Evolutionary conservation across 2,888 invertebrate genomes (phyloP).

Genomic region (Lasioglossum leucozonium): DNA sequence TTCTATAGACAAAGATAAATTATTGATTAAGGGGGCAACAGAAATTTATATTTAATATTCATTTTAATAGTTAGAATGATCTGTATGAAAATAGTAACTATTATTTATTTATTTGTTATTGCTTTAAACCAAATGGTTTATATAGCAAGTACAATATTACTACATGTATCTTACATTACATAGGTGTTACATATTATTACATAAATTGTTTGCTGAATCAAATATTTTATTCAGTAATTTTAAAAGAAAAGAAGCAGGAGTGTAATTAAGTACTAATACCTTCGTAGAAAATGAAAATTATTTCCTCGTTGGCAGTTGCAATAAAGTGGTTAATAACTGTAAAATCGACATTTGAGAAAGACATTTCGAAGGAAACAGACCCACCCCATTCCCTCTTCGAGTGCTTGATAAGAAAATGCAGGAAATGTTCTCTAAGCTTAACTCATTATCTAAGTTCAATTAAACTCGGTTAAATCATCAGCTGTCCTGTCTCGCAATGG

Average conservation of each 20-base stretch:
- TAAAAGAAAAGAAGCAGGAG: no score
- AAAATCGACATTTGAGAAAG: slow-evolving; percentile 11
- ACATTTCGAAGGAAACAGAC: not conserved
- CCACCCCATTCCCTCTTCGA: not conserved
- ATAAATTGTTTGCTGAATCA: not conserved
- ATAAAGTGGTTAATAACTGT: slow-evolving; percentile 7
- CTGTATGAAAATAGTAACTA: no score
- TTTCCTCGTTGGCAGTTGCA: not conserved
- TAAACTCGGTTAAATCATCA: slow-evolving; percentile 17
- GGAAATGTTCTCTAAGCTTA: not conserved
- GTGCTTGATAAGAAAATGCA: slow-evolving; percentile 5
- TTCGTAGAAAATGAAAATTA: not conserved
- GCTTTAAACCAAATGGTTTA: no score
- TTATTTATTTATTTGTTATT: no score
- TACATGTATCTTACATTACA: no score
- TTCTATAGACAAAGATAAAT: not conserved
- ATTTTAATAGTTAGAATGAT: not conserved
- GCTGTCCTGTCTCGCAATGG: not conserved
- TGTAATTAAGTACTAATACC: not conserved
- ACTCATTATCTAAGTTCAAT: slow-evolving; percentile 21
- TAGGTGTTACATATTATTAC: no score
- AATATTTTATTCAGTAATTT: not conserved
- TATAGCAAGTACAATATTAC: no score
- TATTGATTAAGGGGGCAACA: not conserved
- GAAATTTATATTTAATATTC: not conserved